phyloP scores from a whole-genome alignment of 2,113 vertebrate species.

The Polypterus bichir region DNA sequence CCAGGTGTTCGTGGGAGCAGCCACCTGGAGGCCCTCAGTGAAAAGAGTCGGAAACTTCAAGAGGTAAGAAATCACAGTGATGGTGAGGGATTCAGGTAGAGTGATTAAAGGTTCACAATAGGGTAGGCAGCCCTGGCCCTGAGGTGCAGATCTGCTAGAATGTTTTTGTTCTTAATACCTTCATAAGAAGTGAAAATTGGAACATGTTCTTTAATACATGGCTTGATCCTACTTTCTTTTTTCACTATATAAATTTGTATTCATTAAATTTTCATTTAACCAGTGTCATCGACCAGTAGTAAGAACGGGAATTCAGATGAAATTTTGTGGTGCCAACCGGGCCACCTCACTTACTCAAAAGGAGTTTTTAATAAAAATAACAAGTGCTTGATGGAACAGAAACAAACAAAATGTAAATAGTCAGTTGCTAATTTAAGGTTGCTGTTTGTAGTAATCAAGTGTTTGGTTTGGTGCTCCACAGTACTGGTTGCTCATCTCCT shows the following conservation, averaged over 20 bases:
- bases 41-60: conserved; percentile 73
- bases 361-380: no score
- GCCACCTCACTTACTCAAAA: no score
- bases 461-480: no score
- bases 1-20: conserved; percentile 60
- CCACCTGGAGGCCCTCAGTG: conserved; percentile 59
- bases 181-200: background rate
- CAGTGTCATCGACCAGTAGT: no score
- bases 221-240: no score
- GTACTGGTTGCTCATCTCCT: no score
- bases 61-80: conserved; percentile 55
- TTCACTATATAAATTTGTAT: background rate
- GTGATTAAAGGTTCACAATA: background rate
- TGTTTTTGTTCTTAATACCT: fast-evolving
- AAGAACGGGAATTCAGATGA: no score
- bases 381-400: no score
- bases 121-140: background rate
- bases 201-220: background rate
- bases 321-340: no score
- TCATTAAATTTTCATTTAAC: background rate
- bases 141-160: background rate
- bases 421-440: no score
- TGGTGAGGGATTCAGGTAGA: background rate
- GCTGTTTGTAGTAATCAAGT: no score
- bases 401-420: no score